Evolutionary conservation across 1,140 invertebrate genomes (phyloP), one percentile per base, ranked within the genome.

Genomic region (Zaprionus camerounensis): DNA sequence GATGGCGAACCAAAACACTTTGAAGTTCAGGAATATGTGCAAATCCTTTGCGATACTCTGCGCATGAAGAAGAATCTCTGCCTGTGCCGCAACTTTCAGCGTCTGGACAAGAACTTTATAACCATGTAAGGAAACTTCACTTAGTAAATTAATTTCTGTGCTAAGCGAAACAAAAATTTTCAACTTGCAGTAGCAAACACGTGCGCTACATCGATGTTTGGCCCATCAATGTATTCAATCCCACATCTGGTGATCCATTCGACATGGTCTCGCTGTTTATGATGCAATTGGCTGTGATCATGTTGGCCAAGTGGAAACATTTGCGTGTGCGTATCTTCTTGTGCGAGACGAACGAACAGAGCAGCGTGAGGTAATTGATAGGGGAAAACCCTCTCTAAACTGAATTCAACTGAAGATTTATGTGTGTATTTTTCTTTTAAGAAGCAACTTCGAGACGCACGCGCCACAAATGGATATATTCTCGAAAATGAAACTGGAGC

Each of bases 201-300:
- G 94, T 96, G 22, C 95, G 95, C 77, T 98, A 96, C 92, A 98
- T 99, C 68, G 99, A 99, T 93, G 98, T 99, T 13, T 99, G 99
- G 99, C 97, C 99, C 11, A 95, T 98, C 0, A 98, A 99, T 91
- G 96, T 98, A 72, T 95, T 98, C 73, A 94, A 95, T 80, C 97
- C 97, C 6, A 95, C 94, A 1, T 94, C 95, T 79, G 95, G 96
- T 68, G 96, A 97, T 91, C 94, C 95, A 4, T 98, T 98, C 92
- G 97, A 97, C 65, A 96, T 96, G 81, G 98, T 96, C 46, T 98
- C 96, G 77, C 94, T 99, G 58, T 99, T 99, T 93, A 97, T 99
- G 94, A 95, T 99, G 84, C 99, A 99, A 93, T 93, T 99, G 56
- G 98, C 98, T 2, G 99, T 98, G 82, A 99, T 99, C 67, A 99